These are phyloP conservation scores for Coleophora flavipennella DNA, from an alignment of 2,888 invertebrate genomes.

Conservation along the genomic window DNA sequence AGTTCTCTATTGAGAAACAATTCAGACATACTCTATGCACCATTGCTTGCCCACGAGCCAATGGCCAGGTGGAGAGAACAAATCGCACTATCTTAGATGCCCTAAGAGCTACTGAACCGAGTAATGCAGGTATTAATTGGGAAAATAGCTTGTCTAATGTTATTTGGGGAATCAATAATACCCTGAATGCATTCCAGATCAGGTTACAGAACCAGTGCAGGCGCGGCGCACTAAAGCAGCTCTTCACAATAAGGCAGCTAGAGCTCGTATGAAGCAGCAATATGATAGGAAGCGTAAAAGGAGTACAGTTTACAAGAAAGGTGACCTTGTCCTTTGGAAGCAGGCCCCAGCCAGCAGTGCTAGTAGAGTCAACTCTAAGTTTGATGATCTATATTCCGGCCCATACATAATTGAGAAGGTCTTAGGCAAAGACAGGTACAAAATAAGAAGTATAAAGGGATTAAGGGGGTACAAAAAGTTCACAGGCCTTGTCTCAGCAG, in stretches of 20 bases:
- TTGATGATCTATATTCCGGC: slow-evolving; percentile 10
- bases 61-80: too few species aligned
- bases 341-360: neutral
- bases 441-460: slow-evolving; percentile 12
- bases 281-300: neutral
- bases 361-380: slow-evolving; percentile 11
- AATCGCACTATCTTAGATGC: too few species aligned
- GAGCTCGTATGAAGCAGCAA: neutral
- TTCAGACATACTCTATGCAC: too few species aligned
- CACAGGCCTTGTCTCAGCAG: slow-evolving; percentile 11
- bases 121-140: slow-evolving; percentile 16
- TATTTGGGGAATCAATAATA: slow-evolving; percentile 17
- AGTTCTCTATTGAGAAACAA: too few species aligned
- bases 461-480: slow-evolving; percentile 15
- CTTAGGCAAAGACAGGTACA: slow-evolving; percentile 11
- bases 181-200: slow-evolving; percentile 8
- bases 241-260: neutral
- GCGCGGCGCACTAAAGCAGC: neutral
- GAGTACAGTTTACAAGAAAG: neutral
- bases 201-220: neutral
- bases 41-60: too few species aligned
- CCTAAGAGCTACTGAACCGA: too few species aligned
- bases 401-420: slow-evolving; percentile 4
- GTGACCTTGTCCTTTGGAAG: slow-evolving; percentile 1
- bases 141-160: slow-evolving; percentile 9